Evolutionary conservation across 1,140 invertebrate species (phyloP).

Genomic region (Drosophila truncata): DNA sequence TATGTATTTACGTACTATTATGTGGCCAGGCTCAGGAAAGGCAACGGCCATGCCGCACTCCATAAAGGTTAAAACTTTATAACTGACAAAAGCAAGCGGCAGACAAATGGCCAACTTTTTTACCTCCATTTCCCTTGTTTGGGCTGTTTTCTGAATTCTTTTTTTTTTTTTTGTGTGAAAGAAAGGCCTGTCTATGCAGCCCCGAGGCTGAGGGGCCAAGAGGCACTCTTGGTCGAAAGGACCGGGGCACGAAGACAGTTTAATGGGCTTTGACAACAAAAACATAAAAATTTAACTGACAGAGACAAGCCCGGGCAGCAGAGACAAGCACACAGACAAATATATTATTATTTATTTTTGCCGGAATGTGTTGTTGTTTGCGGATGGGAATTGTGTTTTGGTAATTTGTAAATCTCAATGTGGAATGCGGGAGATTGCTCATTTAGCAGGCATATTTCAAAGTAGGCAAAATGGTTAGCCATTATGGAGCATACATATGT

Average conservation of each 20-base stretch:
- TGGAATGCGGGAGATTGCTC: conserved; percentile 27
- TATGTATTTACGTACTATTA: conserved; percentile 28
- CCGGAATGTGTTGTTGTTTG: conserved; percentile 32
- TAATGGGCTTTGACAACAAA: conserved; percentile 64
- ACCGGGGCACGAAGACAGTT: conserved; percentile 55
- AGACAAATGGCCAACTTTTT: conserved; percentile 72
- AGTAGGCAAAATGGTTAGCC: conserved; percentile 14
- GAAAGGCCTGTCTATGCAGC: conserved; percentile 20
- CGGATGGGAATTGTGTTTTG: conserved; percentile 39
- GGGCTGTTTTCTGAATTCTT: conserved; percentile 14
- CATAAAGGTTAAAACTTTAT: conserved; percentile 72
- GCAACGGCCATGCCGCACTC: conserved; percentile 47
- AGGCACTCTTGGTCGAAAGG: conserved; percentile 4
- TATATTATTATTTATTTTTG: conserved; percentile 44
- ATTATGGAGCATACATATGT: conserved; percentile 27
- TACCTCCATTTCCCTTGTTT: conserved; percentile 30
- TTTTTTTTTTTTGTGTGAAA: conserved; percentile 10
- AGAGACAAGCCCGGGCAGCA: conserved; percentile 15
- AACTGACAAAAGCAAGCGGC: conserved; percentile 62
- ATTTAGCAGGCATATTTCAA: conserved; percentile 41
- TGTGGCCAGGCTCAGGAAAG: conserved; percentile 37
- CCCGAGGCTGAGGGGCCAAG: conserved; percentile 7
- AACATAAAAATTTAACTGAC: conserved; percentile 61
- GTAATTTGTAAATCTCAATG: conserved; percentile 54
- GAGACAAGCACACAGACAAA: conserved; percentile 8